Evolutionary conservation across 92 coral and sea anemone species (phyloP).

Genomic region (Montipora capitata): DNA sequence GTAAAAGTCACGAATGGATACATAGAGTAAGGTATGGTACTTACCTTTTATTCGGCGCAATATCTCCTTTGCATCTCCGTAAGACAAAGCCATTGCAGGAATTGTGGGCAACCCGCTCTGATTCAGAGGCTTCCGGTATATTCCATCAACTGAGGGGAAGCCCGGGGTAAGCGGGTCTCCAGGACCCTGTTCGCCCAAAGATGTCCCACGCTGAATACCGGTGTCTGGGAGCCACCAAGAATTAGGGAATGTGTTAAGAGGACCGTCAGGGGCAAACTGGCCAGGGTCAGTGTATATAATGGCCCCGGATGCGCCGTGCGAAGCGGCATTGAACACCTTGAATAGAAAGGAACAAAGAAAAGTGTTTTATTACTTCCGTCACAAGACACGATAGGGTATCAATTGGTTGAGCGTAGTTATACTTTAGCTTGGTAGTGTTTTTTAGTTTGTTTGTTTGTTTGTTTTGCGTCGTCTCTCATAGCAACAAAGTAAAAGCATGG

Average conservation of each 20-base stretch:
- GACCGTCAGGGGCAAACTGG: constrained; percentile 91
- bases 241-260: constrained; percentile 79
- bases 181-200: constrained; percentile 58
- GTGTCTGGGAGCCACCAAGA: constrained; percentile 94
- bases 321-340: constrained; percentile 83
- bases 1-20: no score
- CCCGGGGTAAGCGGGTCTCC: constrained; percentile 96
- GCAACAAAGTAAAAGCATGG: no score
- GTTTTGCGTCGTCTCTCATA: no score
- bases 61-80: constrained; percentile 83
- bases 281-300: constrained; percentile 92
- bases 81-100: constrained; percentile 89
- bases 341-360: neutral
- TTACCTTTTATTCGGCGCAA: constrained; percentile 87
- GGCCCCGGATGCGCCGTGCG: constrained; percentile 90
- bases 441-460: no score
- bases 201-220: constrained; percentile 93
- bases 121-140: constrained; percentile 72
- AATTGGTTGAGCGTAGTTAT: no score
- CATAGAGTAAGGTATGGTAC: neutral
- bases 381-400: no score
- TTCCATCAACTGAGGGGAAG: constrained; percentile 88
- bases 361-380: neutral
- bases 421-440: no score
- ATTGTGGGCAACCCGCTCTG: constrained; percentile 68